Evolutionary conservation across 37 sponge, comb jelly and placozoan species (phyloP).

Genomic region (Aplysina aerophoba): DNA sequence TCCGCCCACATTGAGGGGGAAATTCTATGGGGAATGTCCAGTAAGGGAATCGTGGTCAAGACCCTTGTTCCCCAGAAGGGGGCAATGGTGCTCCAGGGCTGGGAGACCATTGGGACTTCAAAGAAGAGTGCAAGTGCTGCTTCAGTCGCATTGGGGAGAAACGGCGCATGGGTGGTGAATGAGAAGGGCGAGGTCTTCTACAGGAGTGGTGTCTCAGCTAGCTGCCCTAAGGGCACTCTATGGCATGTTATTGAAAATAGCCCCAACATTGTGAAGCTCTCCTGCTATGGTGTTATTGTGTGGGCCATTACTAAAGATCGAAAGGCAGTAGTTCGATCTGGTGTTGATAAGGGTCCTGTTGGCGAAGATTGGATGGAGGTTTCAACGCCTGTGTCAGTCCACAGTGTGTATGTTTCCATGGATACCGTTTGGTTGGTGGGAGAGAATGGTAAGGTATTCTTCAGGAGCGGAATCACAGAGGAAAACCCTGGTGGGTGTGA

Average conservation of each 20-base stretch:
- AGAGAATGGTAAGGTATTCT: conserved; percentile 57
- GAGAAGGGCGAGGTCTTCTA: conserved; percentile 6
- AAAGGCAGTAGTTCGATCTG: not conserved
- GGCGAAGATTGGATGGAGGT: not conserved
- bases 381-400: not conserved
- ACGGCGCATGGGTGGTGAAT: conserved; percentile 7
- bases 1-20: not conserved
- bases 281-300: not conserved
- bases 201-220: not conserved
- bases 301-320: not conserved
- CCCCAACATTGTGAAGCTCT: conserved; percentile 12
- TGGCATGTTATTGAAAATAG: not conserved
- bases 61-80: conserved; percentile 22
- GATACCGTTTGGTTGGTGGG: conserved; percentile 65
- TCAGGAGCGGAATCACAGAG: conserved; percentile 53
- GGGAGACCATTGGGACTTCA: not conserved
- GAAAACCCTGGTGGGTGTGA: conserved; percentile 51
- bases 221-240: not conserved
- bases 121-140: not conserved
- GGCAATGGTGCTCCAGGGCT: conserved; percentile 3
- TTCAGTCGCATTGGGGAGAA: not conserved
- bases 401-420: not conserved
- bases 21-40: conserved; percentile 20
- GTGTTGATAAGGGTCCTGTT: not conserved
- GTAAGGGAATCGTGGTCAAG: conserved; percentile 13